phyloP scores from a whole-genome alignment of 1,140 invertebrate species.

The Rhopalosiphum padi region DNA sequence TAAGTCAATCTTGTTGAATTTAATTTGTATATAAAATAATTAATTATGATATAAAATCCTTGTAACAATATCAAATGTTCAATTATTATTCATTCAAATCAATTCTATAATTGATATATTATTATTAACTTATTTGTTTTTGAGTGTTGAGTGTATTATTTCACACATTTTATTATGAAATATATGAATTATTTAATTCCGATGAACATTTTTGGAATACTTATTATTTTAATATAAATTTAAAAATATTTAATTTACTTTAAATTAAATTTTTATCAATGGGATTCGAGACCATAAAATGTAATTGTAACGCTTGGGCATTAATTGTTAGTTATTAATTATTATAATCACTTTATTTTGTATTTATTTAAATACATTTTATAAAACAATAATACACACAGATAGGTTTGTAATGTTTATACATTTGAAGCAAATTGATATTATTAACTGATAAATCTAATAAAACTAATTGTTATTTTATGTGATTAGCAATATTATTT shows the following conservation, averaged over 20 bases:
- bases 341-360: neutral
- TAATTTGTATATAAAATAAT: neutral
- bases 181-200: neutral
- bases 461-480: neutral
- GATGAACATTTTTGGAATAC: neutral
- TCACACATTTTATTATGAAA: neutral
- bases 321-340: neutral
- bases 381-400: neutral
- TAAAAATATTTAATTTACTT: neutral
- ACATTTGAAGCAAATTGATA: neutral
- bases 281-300: neutral
- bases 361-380: neutral
- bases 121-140: no score
- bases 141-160: neutral
- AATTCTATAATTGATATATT: neutral
- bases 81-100: neutral
- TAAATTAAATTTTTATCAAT: neutral
- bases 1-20: constrained; percentile 64
- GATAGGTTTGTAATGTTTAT: neutral
- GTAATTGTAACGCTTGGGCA: neutral
- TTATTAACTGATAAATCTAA: neutral
- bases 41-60: neutral
- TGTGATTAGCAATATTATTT: neutral
- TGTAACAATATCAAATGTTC: neutral
- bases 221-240: no score